Evolutionary conservation across 2,797 vertebrate genomes (phyloP), one percentile per base, ranked within the genome.

Genomic region (Sus cebifrons): DNA sequence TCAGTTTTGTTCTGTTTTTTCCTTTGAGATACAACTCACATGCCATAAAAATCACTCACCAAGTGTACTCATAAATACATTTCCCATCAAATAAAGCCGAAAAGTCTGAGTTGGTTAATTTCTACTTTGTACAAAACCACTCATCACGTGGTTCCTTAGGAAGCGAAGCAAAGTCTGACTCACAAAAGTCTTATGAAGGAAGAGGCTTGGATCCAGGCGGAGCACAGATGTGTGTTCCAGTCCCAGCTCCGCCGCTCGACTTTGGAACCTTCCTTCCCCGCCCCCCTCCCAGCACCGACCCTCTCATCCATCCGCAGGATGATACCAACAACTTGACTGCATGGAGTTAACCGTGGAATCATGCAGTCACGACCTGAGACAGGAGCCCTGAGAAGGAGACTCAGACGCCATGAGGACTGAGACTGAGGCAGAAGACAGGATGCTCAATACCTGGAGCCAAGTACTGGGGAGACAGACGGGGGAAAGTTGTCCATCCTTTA

Each of bases 11-110:
- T 82, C 60, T 32, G 1, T 54, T 68, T 44, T 88, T 81, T 29
- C 65, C 87, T 75, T 78, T n/a, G 65, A 91, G n/a, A 83, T 23
- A 25, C 25, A 87, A 92, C 13, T 88, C 77, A 75, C 40, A 49
- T 2, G 44, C 18, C 21, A 56, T 44, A 44, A 74, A 67, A 62
- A 52, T 23, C 65, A 54, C 5, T 60, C 14, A 20, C 20, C n/a
- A 8, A 79, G 32, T 25, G 7, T 52, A 23, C 23, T 58, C 62
- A 74, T 68, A 87, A 93, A 40, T 17, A 56, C 3, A 64, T 21
- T 74, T 85, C 64, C 85, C 36, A 89, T 20, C 62, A 77, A 67
- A 78, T 25, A 10, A 0, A 83, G 23, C 77, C 78, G 18, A 36
- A 82, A 96, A 94, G 52, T 8, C 29, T 40, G 87, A 65, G 32